These are phyloP conservation scores for Meteorus cinctellus DNA, from an alignment of 2,888 invertebrate genomes.

Conservation along the genomic window DNA sequence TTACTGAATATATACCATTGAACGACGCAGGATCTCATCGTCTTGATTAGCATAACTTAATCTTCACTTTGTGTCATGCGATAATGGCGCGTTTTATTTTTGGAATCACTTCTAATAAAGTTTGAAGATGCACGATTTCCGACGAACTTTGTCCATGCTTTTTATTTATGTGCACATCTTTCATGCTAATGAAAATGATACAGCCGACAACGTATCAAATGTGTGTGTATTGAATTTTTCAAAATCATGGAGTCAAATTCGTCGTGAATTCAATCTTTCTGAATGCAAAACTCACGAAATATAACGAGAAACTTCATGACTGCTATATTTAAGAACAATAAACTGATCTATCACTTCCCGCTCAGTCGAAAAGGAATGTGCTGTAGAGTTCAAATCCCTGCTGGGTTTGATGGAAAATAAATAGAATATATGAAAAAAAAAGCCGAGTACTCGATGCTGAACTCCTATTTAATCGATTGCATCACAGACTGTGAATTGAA, in stretches of 20 bases:
- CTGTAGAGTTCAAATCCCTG: conserved; percentile 71
- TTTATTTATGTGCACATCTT: neutral
- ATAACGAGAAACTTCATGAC: conserved; percentile 50
- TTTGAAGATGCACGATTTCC: conserved; percentile 32
- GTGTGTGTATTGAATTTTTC: neutral
- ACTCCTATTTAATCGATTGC: conserved; percentile 58
- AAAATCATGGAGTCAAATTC: conserved; percentile 9
- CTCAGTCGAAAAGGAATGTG: conserved; percentile 52
- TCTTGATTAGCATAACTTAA: conserved; percentile 28
- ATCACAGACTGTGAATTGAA: conserved; percentile 67
- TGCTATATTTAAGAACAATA: conserved; percentile 56
- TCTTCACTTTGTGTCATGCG: neutral
- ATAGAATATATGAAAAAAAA: conserved; percentile 38
- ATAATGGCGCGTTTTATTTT: conserved; percentile 34
- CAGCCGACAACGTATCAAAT: conserved; percentile 37
- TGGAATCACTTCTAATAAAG: conserved; percentile 32
- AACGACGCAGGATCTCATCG: conserved; percentile 6
- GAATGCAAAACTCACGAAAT: conserved; percentile 36
- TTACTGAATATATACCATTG: conserved; percentile 23
- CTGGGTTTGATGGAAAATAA: conserved; percentile 54
- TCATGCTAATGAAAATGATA: neutral
- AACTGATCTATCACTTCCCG: conserved; percentile 46
- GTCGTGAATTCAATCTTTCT: conserved; percentile 33
- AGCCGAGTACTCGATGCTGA: conserved; percentile 49
- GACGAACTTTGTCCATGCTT: conserved; percentile 17